Percentiles rank a stretch among this genome's conserved stretches.
Evolutionary conservation across 2,888 invertebrate species (phyloP).

Genomic region (Atherix ibis): DNA sequence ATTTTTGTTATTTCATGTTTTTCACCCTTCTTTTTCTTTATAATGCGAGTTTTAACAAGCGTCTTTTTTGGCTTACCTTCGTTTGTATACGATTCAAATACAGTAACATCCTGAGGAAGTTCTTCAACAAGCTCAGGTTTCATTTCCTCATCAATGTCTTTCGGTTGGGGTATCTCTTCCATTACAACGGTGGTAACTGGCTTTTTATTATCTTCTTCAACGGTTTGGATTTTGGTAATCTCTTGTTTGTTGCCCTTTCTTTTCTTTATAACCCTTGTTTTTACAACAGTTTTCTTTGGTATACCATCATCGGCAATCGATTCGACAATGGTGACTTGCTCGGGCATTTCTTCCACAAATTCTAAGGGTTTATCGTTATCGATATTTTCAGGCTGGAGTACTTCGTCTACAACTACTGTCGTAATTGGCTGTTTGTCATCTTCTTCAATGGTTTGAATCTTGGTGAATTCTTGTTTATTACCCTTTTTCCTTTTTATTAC

Average conservation of each 20-base stretch:
- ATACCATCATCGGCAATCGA: constrained; percentile 17
- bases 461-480: constrained; percentile 26
- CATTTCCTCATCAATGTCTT: constrained; percentile 16
- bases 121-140: constrained; percentile 13
- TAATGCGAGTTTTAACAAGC: constrained; percentile 14
- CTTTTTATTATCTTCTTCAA: constrained; percentile 30
- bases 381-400: constrained; percentile 9
- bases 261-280: constrained; percentile 31
- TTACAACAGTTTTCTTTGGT: constrained; percentile 24
- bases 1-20: constrained; percentile 30
- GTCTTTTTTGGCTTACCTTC: constrained; percentile 17
- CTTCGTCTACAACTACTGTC: constrained; percentile 15
- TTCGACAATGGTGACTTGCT: constrained; percentile 3
- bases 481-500: constrained; percentile 26
- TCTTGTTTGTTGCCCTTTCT: constrained; percentile 30
- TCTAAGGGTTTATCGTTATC: constrained; percentile 9
- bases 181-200: constrained; percentile 23
- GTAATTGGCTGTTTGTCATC: constrained; percentile 28
- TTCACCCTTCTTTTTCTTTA: constrained; percentile 24
- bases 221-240: constrained; percentile 33
- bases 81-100: constrained; percentile 20
- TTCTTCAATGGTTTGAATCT: constrained; percentile 28
- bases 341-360: constrained; percentile 18
- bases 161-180: constrained; percentile 19
- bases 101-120: constrained; percentile 8